Conservation (phyloP, 2,113 vertebrate genomes). For the Chroicocephalus ridibundus region DNA sequence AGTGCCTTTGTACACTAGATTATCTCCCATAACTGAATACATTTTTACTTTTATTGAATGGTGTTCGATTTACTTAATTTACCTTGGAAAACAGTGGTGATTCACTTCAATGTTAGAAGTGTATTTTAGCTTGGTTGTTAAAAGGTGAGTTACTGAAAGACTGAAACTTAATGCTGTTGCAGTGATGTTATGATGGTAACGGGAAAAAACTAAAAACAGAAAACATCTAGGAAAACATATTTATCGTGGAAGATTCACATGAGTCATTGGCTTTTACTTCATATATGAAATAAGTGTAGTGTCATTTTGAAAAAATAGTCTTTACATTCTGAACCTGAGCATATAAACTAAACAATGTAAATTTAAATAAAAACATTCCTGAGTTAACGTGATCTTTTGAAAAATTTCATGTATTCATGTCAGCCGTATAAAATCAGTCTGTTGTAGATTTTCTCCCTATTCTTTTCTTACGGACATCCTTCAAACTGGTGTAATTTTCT, state of each 20-base stretch:
- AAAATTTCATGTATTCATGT: not conserved
- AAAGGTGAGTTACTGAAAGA: not conserved
- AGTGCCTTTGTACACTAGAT: not conserved
- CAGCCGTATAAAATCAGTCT: not conserved
- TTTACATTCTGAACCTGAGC: not conserved
- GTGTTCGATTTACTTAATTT: not conserved
- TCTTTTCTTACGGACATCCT: not conserved
- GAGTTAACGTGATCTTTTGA: not conserved
- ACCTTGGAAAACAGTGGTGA: not conserved
- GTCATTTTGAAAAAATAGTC: not conserved
- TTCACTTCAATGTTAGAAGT: not conserved
- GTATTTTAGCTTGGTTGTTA: not conserved
- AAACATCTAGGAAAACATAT: not conserved
- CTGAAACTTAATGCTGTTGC: not conserved
- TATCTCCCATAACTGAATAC: not conserved
- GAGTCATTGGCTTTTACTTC: not conserved
- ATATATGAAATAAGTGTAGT: not conserved
- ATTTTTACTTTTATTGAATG: not conserved
- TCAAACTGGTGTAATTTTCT: not conserved
- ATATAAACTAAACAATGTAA: not conserved
- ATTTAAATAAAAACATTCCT: not conserved
- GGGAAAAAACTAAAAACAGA: not conserved
- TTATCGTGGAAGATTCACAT: not conserved
- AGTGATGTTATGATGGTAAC: not conserved
- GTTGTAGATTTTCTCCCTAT: not conserved